These are phyloP conservation scores for Coelopa pilipes DNA, from an alignment of 2,888 invertebrate species.

Conservation along the genomic window DNA sequence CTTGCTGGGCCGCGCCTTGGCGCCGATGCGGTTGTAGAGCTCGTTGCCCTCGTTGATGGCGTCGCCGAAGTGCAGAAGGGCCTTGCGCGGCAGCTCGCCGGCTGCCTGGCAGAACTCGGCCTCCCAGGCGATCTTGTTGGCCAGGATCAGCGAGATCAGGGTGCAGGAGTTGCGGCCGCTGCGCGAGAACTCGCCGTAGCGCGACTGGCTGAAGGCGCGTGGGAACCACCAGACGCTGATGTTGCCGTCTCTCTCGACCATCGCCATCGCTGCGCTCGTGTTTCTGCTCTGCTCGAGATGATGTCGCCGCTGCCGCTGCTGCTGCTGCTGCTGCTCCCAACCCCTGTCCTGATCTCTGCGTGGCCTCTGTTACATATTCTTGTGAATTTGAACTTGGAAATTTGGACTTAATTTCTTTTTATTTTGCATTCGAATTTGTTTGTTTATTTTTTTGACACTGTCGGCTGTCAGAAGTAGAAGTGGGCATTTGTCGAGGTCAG, in stretches of 20 bases:
- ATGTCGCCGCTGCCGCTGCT: not conserved
- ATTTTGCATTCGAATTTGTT: too few species aligned
- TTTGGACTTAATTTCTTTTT: too few species aligned
- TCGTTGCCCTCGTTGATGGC: constrained; percentile 72
- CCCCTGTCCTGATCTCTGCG: too few species aligned
- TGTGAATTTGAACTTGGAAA: too few species aligned
- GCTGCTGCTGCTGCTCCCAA: too few species aligned
- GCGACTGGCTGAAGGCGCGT: constrained; percentile 71
- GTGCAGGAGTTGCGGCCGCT: constrained; percentile 74
- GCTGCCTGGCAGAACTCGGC: constrained; percentile 27
- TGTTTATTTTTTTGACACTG: too few species aligned
- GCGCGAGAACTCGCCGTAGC: constrained; percentile 68
- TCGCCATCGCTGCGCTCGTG: constrained; percentile 50
- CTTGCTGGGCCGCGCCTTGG: constrained; percentile 61
- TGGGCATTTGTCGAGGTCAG: too few species aligned
- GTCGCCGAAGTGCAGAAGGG: constrained; percentile 69
- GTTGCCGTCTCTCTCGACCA: constrained; percentile 56
- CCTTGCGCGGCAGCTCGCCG: constrained; percentile 54
- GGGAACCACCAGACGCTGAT: constrained; percentile 71
- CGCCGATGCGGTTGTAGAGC: constrained; percentile 67
- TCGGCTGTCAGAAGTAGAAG: too few species aligned
- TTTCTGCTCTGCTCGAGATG: not conserved
- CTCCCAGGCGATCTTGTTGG: constrained; percentile 65
- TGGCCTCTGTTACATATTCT: too few species aligned
- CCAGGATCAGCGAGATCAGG: constrained; percentile 71